Evolutionary conservation across 2,113 vertebrate species (phyloP).

Genomic region (Pitta sordida): DNA sequence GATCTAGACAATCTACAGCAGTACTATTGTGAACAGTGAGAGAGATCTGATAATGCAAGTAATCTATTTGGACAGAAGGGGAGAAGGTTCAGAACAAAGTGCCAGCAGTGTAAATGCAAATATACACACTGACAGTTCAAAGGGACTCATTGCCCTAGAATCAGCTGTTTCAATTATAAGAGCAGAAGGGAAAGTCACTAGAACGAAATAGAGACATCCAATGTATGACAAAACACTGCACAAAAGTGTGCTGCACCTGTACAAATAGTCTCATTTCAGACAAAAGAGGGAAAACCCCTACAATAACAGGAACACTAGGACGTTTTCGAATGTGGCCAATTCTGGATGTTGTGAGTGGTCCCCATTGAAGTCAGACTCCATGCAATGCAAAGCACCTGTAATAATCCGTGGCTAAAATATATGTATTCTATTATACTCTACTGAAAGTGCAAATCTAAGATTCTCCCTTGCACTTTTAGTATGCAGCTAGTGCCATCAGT

Average conservation of each 20-base stretch:
- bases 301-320: accelerated
- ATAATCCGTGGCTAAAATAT: not conserved
- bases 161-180: constrained; percentile 18
- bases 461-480: not conserved
- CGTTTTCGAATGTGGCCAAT: accelerated
- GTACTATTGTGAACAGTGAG: not conserved
- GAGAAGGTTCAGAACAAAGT: constrained; percentile 43
- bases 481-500: not conserved
- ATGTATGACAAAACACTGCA: not conserved
- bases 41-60: constrained; percentile 18
- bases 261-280: not conserved
- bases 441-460: not conserved
- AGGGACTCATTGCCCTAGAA: constrained; percentile 53
- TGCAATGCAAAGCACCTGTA: not conserved
- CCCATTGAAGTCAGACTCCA: not conserved
- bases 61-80: constrained; percentile 54
- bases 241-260: not conserved
- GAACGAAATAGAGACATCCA: constrained; percentile 9
- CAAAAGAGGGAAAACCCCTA: not conserved
- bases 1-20: not conserved
- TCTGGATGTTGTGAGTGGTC: not conserved
- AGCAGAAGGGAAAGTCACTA: not conserved
- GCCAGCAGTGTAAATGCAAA: constrained; percentile 48
- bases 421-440: not conserved
- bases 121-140: constrained; percentile 18